Conservation (phyloP, 2,797 vertebrate genomes). For the Apodemus agrarius region DNA sequence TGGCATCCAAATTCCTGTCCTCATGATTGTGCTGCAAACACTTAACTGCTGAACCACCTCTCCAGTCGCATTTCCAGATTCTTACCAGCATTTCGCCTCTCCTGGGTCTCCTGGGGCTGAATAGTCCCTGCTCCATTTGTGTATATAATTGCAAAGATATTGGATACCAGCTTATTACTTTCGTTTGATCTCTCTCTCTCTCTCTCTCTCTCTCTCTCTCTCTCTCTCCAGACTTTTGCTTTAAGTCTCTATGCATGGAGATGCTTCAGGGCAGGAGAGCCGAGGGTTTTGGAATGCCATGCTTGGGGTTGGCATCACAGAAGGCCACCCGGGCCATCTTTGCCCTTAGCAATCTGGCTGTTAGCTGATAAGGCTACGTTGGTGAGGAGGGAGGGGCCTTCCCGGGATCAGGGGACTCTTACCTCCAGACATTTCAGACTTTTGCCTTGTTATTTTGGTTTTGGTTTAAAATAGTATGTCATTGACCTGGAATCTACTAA, state of each 20-base stretch:
- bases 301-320: background rate
- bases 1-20: background rate
- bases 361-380: background rate
- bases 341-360: background rate
- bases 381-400: background rate
- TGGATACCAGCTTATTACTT: background rate
- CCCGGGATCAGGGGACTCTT: too few species aligned
- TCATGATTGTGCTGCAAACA: background rate
- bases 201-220: background rate
- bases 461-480: background rate
- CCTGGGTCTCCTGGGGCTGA: background rate
- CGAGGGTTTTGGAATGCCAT: background rate
- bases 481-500: background rate
- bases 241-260: too few species aligned
- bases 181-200: background rate
- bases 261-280: background rate
- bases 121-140: background rate
- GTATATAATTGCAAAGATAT: background rate
- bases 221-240: too few species aligned
- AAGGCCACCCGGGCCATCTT: background rate
- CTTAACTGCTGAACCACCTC: background rate
- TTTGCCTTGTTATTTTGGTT: background rate
- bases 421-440: background rate
- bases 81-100: background rate
- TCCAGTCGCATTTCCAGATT: background rate